These are phyloP conservation scores for Hirudinaria manillensis DNA, from an alignment of 2,888 invertebrate species.

Conservation along the genomic window DNA sequence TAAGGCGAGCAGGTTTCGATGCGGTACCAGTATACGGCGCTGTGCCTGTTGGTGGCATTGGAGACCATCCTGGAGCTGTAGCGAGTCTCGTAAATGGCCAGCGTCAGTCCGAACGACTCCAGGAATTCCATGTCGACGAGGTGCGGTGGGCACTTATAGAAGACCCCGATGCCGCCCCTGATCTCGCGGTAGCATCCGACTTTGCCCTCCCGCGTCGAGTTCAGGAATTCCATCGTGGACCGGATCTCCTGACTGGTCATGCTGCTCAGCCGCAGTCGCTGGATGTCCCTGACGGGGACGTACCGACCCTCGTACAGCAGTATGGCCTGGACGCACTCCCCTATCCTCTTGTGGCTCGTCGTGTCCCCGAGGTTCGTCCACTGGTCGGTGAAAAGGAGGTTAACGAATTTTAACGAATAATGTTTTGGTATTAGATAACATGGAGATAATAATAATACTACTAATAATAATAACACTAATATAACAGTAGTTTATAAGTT, in stretches of 20 bases:
- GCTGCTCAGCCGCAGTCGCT: conserved; percentile 31
- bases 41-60: conserved; percentile 33
- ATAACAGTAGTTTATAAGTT: no score
- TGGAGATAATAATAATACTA: no score
- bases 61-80: conserved; percentile 23
- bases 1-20: conserved; percentile 31
- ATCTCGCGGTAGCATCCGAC: conserved; percentile 32
- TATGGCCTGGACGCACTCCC: conserved; percentile 31
- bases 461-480: no score
- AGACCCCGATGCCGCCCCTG: conserved; percentile 29
- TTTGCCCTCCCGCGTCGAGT: conserved; percentile 18
- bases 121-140: conserved; percentile 24
- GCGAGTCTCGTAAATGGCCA: conserved; percentile 21
- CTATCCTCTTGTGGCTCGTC: conserved; percentile 12
- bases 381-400: not conserved
- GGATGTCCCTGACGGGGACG: conserved; percentile 35
- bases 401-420: no score
- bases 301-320: conserved; percentile 33
- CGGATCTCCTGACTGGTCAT: conserved; percentile 31
- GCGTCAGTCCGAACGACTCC: conserved; percentile 20
- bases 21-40: conserved; percentile 31
- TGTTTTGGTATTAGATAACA: no score
- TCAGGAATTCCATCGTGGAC: conserved; percentile 29
- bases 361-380: conserved; percentile 16
- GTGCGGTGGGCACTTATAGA: conserved; percentile 34